Conservation (phyloP, 2,888 invertebrate species). For the Lasioglossum leucozonium region DNA sequence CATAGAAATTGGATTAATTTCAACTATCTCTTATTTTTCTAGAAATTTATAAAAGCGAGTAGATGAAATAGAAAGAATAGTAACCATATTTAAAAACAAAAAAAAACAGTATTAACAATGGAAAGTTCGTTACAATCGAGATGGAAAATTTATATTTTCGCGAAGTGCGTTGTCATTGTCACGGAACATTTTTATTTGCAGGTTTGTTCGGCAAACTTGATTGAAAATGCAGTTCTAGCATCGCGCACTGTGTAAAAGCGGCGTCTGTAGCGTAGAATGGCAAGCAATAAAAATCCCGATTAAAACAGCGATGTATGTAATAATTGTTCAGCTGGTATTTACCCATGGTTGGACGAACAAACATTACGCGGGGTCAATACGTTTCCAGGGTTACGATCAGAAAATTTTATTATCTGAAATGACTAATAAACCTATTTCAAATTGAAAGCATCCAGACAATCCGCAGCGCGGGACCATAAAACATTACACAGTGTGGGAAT, state of each 20-base stretch:
- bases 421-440: constrained; percentile 6
- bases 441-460: constrained; percentile 3
- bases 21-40: no score
- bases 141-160: neutral
- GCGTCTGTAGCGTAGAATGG: neutral
- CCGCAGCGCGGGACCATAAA: neutral
- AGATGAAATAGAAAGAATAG: no score
- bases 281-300: neutral
- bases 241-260: neutral
- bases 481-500: neutral
- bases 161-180: neutral
- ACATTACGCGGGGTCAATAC: neutral
- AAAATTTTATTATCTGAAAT: constrained; percentile 3
- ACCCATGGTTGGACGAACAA: neutral
- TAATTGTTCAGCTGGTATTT: neutral
- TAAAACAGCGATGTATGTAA: neutral
- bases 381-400: neutral
- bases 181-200: neutral
- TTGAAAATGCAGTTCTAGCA: neutral
- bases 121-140: neutral
- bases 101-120: neutral
- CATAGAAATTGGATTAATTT: neutral
- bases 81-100: neutral
- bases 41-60: neutral
- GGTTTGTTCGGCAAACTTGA: neutral